Conservation (phyloP, 2,113 vertebrate species). For the Lanius ludovicianus region DNA sequence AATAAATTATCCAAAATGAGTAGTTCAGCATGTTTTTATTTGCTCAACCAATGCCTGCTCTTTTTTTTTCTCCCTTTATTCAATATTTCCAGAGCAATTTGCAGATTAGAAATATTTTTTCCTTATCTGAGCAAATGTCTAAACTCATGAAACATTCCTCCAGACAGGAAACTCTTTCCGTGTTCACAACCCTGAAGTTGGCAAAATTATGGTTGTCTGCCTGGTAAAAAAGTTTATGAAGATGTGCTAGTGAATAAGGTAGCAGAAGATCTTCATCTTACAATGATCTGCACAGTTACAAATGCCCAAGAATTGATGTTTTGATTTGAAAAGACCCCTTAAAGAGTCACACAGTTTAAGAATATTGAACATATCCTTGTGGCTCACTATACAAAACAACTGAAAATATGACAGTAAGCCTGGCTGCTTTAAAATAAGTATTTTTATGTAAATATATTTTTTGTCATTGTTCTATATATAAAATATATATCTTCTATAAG, state of each 20-base stretch:
- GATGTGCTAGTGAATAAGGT: neutral
- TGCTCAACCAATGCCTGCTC: accelerated
- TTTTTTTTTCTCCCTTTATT: neutral
- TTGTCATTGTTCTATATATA: neutral
- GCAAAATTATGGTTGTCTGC: neutral
- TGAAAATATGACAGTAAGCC: neutral
- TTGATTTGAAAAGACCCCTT: neutral
- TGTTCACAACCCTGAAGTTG: neutral
- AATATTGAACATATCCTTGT: neutral
- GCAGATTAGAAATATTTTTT: neutral
- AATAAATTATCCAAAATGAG: neutral
- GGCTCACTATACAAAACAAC: neutral
- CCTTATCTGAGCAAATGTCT: neutral
- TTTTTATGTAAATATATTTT: neutral
- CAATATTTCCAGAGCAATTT: neutral
- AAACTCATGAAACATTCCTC: neutral
- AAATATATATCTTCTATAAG: neutral
- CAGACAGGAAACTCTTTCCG: neutral
- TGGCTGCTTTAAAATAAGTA: neutral
- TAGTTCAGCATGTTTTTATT: neutral
- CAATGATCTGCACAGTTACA: neutral
- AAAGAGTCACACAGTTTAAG: neutral
- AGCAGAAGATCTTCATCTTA: neutral
- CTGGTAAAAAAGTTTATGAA: neutral
- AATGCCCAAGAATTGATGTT: neutral